Evolutionary conservation across 92 coral and sea anemone species (phyloP).

Genomic region (Parazoanthus darwini): DNA sequence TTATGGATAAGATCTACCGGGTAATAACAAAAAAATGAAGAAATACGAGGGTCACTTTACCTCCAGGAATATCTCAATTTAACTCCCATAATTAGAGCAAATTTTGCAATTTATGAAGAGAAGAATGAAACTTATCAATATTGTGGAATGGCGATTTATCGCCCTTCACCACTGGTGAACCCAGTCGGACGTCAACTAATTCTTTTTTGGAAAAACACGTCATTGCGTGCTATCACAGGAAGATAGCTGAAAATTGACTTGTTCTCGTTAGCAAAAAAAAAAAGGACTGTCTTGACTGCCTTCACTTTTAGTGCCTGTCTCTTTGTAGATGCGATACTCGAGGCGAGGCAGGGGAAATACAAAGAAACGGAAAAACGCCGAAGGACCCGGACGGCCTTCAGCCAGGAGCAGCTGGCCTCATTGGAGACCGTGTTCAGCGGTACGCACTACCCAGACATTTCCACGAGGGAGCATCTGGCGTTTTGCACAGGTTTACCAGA

Average conservation of each 20-base stretch:
- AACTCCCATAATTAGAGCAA: too few species aligned
- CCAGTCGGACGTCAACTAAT: background rate
- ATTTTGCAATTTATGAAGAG: too few species aligned
- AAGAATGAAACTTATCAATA: too few species aligned
- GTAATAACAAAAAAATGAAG: too few species aligned
- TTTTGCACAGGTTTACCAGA: conserved; percentile 30
- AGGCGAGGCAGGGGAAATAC: conserved; percentile 18
- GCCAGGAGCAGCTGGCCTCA: conserved; percentile 37
- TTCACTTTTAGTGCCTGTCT: background rate
- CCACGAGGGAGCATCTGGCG: conserved; percentile 28
- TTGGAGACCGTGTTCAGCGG: conserved; percentile 23
- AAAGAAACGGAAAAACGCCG: conserved; percentile 22
- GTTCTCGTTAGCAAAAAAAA: background rate
- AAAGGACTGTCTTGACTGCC: background rate
- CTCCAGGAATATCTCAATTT: too few species aligned
- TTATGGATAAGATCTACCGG: too few species aligned
- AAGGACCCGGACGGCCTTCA: conserved; percentile 39
- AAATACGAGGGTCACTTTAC: too few species aligned
- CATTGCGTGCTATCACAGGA: background rate
- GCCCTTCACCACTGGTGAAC: too few species aligned
- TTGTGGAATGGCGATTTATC: too few species aligned
- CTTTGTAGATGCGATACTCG: conserved; percentile 37
- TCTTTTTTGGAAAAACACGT: too few species aligned
- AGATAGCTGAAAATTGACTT: background rate
- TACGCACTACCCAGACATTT: conserved; percentile 38